Percentiles rank a stretch among this genome's conserved stretches.
phyloP scores from a whole-genome alignment of 2,113 vertebrate species.

The Eurystomus gularis region DNA sequence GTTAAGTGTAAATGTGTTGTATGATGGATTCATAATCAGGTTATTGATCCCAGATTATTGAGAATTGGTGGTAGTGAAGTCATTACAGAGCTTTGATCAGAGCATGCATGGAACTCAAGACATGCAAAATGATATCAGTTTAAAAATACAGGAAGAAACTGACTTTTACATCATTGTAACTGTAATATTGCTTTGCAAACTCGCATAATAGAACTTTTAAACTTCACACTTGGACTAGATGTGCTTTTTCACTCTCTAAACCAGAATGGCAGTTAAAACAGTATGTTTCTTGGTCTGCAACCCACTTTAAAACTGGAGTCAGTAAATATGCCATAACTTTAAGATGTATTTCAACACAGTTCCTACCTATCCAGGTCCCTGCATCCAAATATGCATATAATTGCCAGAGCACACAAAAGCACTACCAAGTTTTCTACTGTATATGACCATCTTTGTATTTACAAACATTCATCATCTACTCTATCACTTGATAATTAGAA shows the following conservation, averaged over 20 bases:
- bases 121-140: background rate
- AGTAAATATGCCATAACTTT: background rate
- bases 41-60: background rate
- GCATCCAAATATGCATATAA: background rate
- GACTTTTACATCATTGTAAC: background rate
- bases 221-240: background rate
- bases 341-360: background rate
- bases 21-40: background rate
- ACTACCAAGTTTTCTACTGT: background rate
- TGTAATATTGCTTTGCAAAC: background rate
- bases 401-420: background rate
- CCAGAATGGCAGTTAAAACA: background rate
- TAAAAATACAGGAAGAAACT: slow-evolving; percentile 16
- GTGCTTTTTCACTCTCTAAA: background rate
- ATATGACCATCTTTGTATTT: background rate
- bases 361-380: background rate
- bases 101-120: background rate
- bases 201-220: background rate
- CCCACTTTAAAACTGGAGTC: background rate
- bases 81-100: background rate
- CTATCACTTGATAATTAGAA: background rate
- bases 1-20: background rate
- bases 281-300: background rate
- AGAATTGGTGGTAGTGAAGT: background rate
- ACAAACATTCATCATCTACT: background rate